These are phyloP conservation scores for Poeciliopsis paucimaculata DNA, from an alignment of 2,797 vertebrate species.

Conservation along the genomic window DNA sequence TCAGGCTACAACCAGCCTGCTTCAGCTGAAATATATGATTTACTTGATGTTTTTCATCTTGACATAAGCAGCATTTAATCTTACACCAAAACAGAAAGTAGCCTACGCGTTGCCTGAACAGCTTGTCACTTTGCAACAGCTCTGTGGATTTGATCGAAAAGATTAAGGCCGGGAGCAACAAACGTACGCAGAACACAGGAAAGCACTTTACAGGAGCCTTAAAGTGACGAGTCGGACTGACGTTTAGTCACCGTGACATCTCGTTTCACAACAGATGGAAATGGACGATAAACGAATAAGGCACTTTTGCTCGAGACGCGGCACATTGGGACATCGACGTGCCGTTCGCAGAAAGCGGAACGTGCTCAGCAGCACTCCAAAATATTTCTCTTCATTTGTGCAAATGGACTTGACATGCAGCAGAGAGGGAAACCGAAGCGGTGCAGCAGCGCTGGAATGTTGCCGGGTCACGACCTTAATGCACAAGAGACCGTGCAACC, in stretches of 20 bases:
- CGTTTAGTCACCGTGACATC: constrained; percentile 47
- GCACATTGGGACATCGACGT: constrained; percentile 27
- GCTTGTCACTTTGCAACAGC: constrained; percentile 22
- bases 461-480: constrained; percentile 51
- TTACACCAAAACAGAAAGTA: constrained; percentile 14
- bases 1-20: constrained; percentile 9
- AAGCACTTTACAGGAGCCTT: constrained; percentile 52
- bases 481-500: constrained; percentile 54
- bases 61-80: constrained; percentile 21
- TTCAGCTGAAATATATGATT: constrained; percentile 1
- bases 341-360: constrained; percentile 30
- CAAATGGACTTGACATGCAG: constrained; percentile 46
- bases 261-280: constrained; percentile 45
- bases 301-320: constrained; percentile 77
- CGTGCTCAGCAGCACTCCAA: constrained; percentile 24
- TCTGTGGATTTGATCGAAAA: constrained; percentile 39
- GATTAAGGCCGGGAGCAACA: constrained; percentile 62
- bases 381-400: constrained; percentile 38
- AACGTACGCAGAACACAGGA: constrained; percentile 46
- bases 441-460: constrained; percentile 61
- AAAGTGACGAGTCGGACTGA: constrained; percentile 62
- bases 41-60: constrained; percentile 1
- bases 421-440: constrained; percentile 32
- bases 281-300: constrained; percentile 76
- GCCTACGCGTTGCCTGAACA: constrained; percentile 14